Base-by-base conservation (phyloP, 30 jellyfish, hydroid and myxozoan species). In the Hydractinia symbiolongicarpus region DNA sequence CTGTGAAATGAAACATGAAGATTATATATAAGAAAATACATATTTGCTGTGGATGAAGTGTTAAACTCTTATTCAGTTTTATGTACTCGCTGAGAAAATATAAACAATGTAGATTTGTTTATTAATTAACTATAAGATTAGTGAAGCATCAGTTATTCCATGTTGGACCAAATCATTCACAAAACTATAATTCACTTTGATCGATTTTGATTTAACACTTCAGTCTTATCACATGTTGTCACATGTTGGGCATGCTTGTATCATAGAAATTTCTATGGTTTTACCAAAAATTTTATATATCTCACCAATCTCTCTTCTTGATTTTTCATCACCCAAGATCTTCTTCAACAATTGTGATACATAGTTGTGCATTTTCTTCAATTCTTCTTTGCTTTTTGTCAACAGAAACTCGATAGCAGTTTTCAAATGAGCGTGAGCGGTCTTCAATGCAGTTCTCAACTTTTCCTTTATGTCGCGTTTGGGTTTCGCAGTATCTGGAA, bases 301-400 rank as follows among this genome's bases (percentile, higher is more conserved):
- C 74, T 64, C 4, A 64, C 74, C 74, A 64, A 64, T 44, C 19
- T 7, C 74, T 6, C 74, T 4, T 13, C 40, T 64, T n/a, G 74
- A 6, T n/a, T 64, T 44, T 64, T 5, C 9, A 64, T 64, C 74
- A n/a, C 74, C 74, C 52, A 64, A 64, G 40, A 64, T 51, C 40
- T 64, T 64, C 74, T 64, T 64, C 74, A 64, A 64, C 74, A 64
- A 64, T 6, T 44, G 52, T 7, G 19, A 51, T 7, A 64, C 74
- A 13, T 64, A 64, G 17, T 64, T 64, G 74, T 64, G 40, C 74
- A 64, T 64, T 13, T 64, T 64, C 16, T 64, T 64, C 74, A 64
- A 64, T 13, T 64, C 74, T 64, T 64, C 74, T n/a, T 51, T 64
- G 9, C 52, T 6, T 64, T 64, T 64, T 51, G 74, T 64, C 74